Conservation (phyloP, 2,888 invertebrate genomes). For the Myopa testacea region DNA sequence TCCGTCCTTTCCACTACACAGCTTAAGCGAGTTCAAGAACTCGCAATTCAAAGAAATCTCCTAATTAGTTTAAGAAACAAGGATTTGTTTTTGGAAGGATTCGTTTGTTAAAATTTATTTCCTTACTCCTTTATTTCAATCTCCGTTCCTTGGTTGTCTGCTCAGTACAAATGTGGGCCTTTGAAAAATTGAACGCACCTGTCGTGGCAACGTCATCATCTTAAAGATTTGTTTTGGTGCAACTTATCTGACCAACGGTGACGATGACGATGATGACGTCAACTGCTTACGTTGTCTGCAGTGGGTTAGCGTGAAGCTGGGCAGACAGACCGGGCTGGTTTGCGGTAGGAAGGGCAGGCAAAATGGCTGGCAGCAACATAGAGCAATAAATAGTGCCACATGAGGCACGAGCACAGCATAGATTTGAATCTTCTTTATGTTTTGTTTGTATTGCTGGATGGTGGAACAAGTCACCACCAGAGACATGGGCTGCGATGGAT, state of each 20-base stretch:
- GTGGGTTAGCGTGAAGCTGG: neutral
- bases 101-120: too few species aligned
- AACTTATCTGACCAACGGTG: neutral
- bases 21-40: too few species aligned
- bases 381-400: conserved; percentile 42
- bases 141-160: too few species aligned
- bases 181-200: too few species aligned
- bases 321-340: neutral
- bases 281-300: too few species aligned
- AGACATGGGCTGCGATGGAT: neutral
- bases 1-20: too few species aligned
- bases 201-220: too few species aligned
- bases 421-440: conserved; percentile 24
- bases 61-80: too few species aligned
- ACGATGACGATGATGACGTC: neutral
- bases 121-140: too few species aligned
- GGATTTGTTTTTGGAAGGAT: too few species aligned
- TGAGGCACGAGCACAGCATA: conserved; percentile 39
- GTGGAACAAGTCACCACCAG: conserved; percentile 4
- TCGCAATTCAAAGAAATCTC: too few species aligned
- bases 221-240: neutral
- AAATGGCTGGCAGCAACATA: conserved; percentile 13
- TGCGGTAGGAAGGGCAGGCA: neutral
- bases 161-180: too few species aligned
- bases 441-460: conserved; percentile 1